Evolutionary conservation across 2,888 invertebrate species (phyloP).

Genomic region (Drosophila pseudotakahashii): DNA sequence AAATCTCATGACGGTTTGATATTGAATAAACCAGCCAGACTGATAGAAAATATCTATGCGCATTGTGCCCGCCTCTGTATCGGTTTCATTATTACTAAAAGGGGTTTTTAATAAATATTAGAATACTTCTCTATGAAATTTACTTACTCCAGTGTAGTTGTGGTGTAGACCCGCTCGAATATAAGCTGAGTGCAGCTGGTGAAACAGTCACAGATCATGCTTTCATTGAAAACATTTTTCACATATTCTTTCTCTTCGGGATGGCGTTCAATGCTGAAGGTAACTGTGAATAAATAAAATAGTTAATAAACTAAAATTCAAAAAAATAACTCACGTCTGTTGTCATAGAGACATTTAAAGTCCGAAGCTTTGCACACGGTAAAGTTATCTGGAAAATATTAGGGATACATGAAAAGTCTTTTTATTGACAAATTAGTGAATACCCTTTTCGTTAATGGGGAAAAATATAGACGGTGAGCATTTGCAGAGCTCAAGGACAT

Average conservation of each 20-base stretch:
- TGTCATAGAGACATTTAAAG: conserved; percentile 76
- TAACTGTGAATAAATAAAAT: conserved; percentile 6
- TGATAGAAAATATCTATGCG: conserved; percentile 83
- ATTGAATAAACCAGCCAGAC: conserved; percentile 82
- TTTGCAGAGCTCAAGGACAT: conserved; percentile 74
- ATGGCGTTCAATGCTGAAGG: conserved; percentile 70
- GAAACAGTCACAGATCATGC: conserved; percentile 81
- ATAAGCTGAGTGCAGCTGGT: conserved; percentile 78
- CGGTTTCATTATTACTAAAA: conserved; percentile 43
- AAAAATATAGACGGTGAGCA: conserved; percentile 80
- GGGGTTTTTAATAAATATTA: neutral
- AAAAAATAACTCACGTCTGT: conserved; percentile 67
- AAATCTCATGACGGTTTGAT: conserved; percentile 83
- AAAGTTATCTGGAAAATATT: conserved; percentile 66
- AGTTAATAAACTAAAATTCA: neutral
- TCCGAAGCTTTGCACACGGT: conserved; percentile 74
- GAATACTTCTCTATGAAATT: neutral
- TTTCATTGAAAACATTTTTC: conserved; percentile 61
- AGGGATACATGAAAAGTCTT: neutral
- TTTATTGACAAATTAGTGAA: neutral
- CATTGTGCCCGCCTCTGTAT: conserved; percentile 25
- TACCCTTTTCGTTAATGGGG: conserved; percentile 56
- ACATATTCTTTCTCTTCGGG: conserved; percentile 67
- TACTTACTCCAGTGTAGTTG: conserved; percentile 63
- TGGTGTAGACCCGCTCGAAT: conserved; percentile 63